A percentile compares a stretch with the other conserved stretches of the same genome.
phyloP scores from a whole-genome alignment of 2,797 vertebrate genomes.

The Ataeniobius toweri region DNA sequence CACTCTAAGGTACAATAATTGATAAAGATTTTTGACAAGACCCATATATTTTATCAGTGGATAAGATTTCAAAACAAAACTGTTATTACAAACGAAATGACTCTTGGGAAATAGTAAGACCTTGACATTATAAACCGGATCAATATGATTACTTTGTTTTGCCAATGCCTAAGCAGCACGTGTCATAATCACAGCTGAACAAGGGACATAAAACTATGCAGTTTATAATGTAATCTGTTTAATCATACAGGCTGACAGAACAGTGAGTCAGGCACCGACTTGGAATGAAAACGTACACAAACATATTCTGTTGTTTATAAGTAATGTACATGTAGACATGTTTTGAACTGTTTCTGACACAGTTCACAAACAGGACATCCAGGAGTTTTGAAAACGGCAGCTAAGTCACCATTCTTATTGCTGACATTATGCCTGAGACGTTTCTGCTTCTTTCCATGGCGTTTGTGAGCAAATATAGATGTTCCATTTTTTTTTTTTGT shows the following conservation, averaged over 20 bases:
- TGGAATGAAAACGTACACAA: slow-evolving; percentile 41
- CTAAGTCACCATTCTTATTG: too few relatives aligned
- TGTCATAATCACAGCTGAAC: background rate
- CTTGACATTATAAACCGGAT: background rate
- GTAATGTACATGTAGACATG: slow-evolving; percentile 2
- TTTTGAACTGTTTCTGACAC: slow-evolving; percentile 15
- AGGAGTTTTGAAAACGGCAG: slow-evolving; percentile 6
- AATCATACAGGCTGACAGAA: slow-evolving; percentile 45
- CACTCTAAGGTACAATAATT: too few relatives aligned
- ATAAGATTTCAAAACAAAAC: background rate
- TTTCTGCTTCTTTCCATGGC: too few relatives aligned
- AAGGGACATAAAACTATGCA: slow-evolving; percentile 7
- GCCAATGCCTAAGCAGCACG: background rate
- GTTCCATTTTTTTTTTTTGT: too few relatives aligned
- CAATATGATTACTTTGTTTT: background rate
- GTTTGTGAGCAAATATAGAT: too few relatives aligned
- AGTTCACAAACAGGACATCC: slow-evolving; percentile 23
- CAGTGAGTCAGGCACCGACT: slow-evolving; percentile 50
- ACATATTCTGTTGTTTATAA: slow-evolving; percentile 44
- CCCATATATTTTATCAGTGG: too few relatives aligned
- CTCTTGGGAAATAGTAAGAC: background rate
- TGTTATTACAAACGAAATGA: too few relatives aligned
- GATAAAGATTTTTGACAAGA: too few relatives aligned
- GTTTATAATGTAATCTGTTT: slow-evolving; percentile 20
- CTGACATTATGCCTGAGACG: too few relatives aligned